A percentile compares a stretch with the other conserved stretches of the same genome.
Evolutionary conservation across 2,113 vertebrate species (phyloP).

Genomic region (Odontophorus gujanensis): DNA sequence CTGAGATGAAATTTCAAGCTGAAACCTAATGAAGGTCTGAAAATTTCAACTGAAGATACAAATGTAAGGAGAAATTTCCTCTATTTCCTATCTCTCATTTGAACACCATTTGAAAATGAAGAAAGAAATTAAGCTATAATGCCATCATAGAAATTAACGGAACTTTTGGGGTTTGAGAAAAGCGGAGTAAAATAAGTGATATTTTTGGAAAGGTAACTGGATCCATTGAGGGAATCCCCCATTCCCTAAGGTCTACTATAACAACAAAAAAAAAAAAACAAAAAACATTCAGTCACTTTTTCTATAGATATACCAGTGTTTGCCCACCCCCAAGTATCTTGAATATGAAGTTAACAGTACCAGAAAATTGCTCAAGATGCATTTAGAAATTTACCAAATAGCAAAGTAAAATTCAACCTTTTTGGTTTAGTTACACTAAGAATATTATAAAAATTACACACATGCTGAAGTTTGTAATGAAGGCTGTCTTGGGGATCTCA

Average conservation of each 20-base stretch:
- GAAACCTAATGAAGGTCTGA: neutral
- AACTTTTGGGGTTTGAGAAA: neutral
- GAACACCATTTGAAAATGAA: neutral
- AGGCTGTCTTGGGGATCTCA: constrained; percentile 92
- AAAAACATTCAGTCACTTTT: neutral
- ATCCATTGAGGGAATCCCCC: neutral
- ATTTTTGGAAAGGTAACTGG: constrained; percentile 10
- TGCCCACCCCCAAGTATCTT: neutral
- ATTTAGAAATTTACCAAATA: neutral
- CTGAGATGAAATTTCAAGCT: neutral
- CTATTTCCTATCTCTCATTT: neutral
- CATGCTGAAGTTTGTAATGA: constrained; percentile 95
- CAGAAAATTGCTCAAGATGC: neutral
- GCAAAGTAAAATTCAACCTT: neutral
- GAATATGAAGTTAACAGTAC: neutral
- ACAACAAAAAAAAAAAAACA: neutral
- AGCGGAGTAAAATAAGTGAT: neutral
- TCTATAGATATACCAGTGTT: neutral
- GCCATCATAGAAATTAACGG: neutral
- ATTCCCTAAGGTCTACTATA: neutral
- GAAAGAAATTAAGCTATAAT: constrained; percentile 7
- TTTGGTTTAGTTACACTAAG: neutral
- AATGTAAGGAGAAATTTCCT: neutral
- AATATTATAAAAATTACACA: constrained; percentile 67
- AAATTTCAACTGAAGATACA: neutral